Conservation (phyloP, 2,888 invertebrate species). For the Thysanoteuthis rhombus region DNA sequence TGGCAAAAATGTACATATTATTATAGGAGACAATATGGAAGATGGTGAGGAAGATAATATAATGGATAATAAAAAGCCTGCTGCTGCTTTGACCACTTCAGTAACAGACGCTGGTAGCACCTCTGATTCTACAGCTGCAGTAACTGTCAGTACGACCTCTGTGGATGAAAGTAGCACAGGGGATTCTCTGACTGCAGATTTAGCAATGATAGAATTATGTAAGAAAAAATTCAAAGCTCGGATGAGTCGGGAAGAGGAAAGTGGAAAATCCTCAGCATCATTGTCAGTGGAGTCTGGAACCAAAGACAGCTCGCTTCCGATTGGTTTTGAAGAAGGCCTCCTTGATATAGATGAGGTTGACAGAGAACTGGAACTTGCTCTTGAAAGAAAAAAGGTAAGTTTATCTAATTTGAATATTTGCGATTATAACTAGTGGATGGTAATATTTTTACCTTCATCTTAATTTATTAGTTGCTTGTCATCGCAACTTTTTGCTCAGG, state of each 20-base stretch:
- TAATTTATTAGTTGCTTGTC: too few species aligned
- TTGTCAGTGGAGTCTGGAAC: neutral
- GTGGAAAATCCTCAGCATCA: neutral
- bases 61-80: neutral
- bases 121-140: constrained; percentile 1
- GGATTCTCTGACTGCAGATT: neutral
- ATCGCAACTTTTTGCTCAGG: too few species aligned
- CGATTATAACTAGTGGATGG: neutral
- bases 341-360: constrained; percentile 65
- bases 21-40: constrained; percentile 1
- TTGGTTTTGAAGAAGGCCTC: constrained; percentile 47
- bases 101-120: neutral
- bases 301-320: neutral
- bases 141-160: constrained; percentile 29
- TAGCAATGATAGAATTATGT: constrained; percentile 16
- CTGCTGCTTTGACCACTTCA: neutral
- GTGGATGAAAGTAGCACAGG: neutral
- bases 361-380: constrained; percentile 60
- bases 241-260: neutral
- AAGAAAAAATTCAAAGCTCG: constrained; percentile 26
- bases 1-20: neutral
- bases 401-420: neutral
- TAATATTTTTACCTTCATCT: too few species aligned
- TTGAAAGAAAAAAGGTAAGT: constrained; percentile 58
- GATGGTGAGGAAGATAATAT: constrained; percentile 21